Evolutionary conservation across 2,888 invertebrate species (phyloP).

Genomic region (Ormyrus rosae): DNA sequence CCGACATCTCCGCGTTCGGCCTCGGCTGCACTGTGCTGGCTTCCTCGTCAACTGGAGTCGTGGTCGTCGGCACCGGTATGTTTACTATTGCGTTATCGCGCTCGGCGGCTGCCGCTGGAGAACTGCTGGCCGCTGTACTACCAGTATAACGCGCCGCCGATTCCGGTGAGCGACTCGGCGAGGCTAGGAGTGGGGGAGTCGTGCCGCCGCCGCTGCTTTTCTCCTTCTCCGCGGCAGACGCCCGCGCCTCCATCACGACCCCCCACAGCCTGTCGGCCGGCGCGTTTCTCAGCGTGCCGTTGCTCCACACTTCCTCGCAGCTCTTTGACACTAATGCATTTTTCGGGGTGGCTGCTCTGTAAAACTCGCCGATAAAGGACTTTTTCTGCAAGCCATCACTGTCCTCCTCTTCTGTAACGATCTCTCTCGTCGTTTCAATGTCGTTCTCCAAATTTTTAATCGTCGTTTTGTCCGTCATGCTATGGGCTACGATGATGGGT

Average conservation of each 20-base stretch:
- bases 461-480: constrained; percentile 4
- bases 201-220: constrained; percentile 57
- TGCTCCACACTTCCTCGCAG: constrained; percentile 38
- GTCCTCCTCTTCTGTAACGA: background rate
- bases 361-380: constrained; percentile 64
- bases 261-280: constrained; percentile 62
- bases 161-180: constrained; percentile 40
- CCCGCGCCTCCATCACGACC: constrained; percentile 64
- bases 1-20: constrained; percentile 61
- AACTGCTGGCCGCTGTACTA: constrained; percentile 55
- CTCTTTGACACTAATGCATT: constrained; percentile 30
- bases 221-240: constrained; percentile 58
- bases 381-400: constrained; percentile 19
- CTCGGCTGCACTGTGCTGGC: constrained; percentile 53
- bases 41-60: constrained; percentile 45
- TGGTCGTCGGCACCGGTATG: constrained; percentile 46
- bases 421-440: background rate
- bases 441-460: constrained; percentile 4
- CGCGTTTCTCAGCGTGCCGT: constrained; percentile 43
- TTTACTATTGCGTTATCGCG: constrained; percentile 62
- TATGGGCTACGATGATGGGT: constrained; percentile 63
- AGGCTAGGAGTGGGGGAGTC: constrained; percentile 62
- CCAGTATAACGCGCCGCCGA: constrained; percentile 34
- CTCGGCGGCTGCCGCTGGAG: constrained; percentile 64
- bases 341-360: constrained; percentile 28